These are phyloP conservation scores for Tigriopus japonicus DNA, from an alignment of 1,140 invertebrate species.

Conservation along the genomic window DNA sequence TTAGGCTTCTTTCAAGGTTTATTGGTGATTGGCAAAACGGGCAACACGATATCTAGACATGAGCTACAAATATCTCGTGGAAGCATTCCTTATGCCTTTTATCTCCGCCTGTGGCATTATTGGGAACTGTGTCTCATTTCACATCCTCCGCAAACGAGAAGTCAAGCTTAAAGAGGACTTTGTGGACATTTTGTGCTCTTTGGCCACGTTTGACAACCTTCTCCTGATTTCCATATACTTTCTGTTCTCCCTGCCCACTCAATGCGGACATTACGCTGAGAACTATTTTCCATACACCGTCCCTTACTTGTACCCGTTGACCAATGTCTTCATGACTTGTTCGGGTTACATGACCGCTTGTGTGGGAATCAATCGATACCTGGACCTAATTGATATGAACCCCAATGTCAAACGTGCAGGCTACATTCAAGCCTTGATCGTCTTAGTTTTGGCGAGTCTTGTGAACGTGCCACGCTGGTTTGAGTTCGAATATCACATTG, in stretches of 20 bases:
- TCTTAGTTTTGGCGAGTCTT: not conserved
- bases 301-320: not conserved
- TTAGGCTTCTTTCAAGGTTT: no score
- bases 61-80: not conserved
- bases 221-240: slow-evolving; percentile 4
- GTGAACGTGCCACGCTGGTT: slow-evolving; percentile 7
- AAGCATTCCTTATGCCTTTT: slow-evolving; percentile 1
- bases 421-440: not conserved
- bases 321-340: not conserved
- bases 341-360: slow-evolving; percentile 5
- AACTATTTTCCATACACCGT: slow-evolving; percentile 4
- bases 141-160: not conserved
- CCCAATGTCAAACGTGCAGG: not conserved
- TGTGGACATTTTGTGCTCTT: not conserved
- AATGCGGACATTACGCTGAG: not conserved
- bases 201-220: slow-evolving; percentile 10
- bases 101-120: slow-evolving; percentile 6
- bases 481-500: slow-evolving; percentile 5
- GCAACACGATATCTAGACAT: not conserved
- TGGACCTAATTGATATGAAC: not conserved
- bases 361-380: not conserved
- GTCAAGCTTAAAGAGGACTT: slow-evolving; percentile 8
- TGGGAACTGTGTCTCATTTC: slow-evolving; percentile 6
- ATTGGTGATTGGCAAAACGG: no score
- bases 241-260: slow-evolving; percentile 2